Evolutionary conservation across 2,797 vertebrate genomes (phyloP).

Genomic region (Smutsia temminckii): DNA sequence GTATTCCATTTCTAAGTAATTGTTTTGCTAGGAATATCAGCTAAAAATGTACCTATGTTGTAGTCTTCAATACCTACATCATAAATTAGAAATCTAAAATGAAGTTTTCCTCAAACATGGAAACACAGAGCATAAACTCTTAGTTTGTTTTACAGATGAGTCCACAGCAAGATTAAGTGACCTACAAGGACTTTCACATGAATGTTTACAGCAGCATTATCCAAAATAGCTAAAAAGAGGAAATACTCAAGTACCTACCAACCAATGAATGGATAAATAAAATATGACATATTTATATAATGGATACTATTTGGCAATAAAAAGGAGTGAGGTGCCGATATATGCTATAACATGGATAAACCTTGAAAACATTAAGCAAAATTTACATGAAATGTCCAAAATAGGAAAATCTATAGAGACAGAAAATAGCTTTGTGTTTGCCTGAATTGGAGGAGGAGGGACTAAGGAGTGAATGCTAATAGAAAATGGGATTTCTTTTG

Average conservation of each 20-base stretch:
- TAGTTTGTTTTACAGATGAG: neutral
- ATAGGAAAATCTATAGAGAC: neutral
- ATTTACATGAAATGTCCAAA: neutral
- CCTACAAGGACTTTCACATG: neutral
- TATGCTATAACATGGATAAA: neutral
- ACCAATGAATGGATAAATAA: neutral
- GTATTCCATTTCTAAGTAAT: neutral
- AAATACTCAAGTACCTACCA: neutral
- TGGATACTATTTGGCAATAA: neutral
- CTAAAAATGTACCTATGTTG: neutral
- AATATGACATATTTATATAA: neutral
- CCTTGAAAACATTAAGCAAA: neutral
- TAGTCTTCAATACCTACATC: neutral
- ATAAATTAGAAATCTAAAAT: slow-evolving; percentile 21
- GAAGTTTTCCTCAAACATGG: neutral
- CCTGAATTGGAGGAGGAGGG: neutral
- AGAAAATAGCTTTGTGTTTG: neutral
- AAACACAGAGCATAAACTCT: neutral
- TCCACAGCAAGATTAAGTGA: neutral
- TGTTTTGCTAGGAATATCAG: slow-evolving; percentile 10
- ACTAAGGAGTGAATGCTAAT: neutral
- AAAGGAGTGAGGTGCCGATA: neutral
- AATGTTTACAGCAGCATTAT: neutral
- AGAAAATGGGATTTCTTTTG: neutral
- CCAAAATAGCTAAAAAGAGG: neutral